phyloP scores from a whole-genome alignment of 2,888 invertebrate genomes.

The Habrosyne pyritoides region DNA sequence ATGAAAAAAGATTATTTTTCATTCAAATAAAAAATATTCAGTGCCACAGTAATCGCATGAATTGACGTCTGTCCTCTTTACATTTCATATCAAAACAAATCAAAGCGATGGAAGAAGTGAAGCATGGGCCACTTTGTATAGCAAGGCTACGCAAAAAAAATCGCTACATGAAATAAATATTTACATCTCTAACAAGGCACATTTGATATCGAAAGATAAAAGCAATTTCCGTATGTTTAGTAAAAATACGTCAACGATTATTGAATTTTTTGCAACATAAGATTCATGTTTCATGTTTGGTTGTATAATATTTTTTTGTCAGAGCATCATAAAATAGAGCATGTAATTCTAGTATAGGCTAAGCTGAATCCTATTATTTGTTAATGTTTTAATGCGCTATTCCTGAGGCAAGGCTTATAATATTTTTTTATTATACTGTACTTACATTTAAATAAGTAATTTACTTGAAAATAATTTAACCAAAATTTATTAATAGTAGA shows the following conservation, averaged over 20 bases:
- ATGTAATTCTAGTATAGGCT: no score
- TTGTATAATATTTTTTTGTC: no score
- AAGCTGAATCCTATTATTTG: no score
- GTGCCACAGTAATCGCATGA: conserved; percentile 25
- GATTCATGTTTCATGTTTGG: background rate
- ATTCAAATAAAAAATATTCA: conserved; percentile 14
- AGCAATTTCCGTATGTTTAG: background rate
- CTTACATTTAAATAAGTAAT: no score
- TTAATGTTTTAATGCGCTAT: no score
- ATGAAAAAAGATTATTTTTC: conserved; percentile 4
- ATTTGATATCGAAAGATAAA: background rate
- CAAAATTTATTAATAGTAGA: no score
- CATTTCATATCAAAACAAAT: conserved; percentile 45
- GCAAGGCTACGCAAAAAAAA: conserved; percentile 30
- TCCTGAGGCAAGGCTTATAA: no score
- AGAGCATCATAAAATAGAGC: no score
- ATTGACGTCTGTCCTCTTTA: conserved; percentile 38
- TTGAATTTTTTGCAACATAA: background rate
- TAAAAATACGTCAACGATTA: background rate
- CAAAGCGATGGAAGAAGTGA: conserved; percentile 32
- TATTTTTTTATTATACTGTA: no score
- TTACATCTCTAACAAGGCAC: conserved; percentile 8
- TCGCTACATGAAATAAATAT: conserved; percentile 9
- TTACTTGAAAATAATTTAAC: no score
- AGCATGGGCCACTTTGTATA: conserved; percentile 35